A percentile compares a stretch with the other conserved stretches of the same genome.
phyloP scores from a whole-genome alignment of 64 coral and sea anemone genomes.

The Porites lutea region DNA sequence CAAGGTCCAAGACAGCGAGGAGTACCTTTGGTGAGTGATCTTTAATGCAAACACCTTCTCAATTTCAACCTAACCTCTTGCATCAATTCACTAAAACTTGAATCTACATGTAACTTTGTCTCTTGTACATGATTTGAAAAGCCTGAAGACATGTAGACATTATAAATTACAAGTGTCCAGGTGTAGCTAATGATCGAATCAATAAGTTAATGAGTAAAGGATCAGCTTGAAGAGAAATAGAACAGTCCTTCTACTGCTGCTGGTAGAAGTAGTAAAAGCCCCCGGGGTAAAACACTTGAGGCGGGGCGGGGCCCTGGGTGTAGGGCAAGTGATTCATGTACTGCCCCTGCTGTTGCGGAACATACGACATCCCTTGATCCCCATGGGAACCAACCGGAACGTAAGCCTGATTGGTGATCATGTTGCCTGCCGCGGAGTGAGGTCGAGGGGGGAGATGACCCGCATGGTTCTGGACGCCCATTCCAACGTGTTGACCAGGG shows the following conservation, averaged over 20 bases:
- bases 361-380: slow-evolving; percentile 83
- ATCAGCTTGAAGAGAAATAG: slow-evolving; percentile 1
- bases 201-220: slow-evolving; percentile 35
- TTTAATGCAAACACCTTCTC: slow-evolving; percentile 35
- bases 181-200: slow-evolving; percentile 43
- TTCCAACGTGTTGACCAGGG: slow-evolving; percentile 1
- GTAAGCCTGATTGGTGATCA: slow-evolving; percentile 75
- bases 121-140: slow-evolving; percentile 24
- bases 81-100: slow-evolving; percentile 19
- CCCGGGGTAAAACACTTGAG: slow-evolving; percentile 71
- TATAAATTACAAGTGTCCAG: slow-evolving; percentile 41
- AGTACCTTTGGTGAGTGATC: slow-evolving; percentile 21
- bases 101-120: slow-evolving; percentile 29
- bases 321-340: slow-evolving; percentile 83
- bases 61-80: slow-evolving; percentile 23
- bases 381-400: slow-evolving; percentile 64
- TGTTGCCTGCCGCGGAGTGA: slow-evolving; percentile 90
- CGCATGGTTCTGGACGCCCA: slow-evolving; percentile 52
- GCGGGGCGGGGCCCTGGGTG: slow-evolving; percentile 67
- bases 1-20: no score
- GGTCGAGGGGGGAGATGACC: slow-evolving; percentile 80
- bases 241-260: slow-evolving; percentile 47
- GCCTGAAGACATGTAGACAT: slow-evolving; percentile 28
- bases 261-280: slow-evolving; percentile 76
- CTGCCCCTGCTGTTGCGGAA: slow-evolving; percentile 65